A percentile compares a stretch with the other conserved stretches of the same genome.
These are phyloP conservation scores for Drosophila limbata DNA, from an alignment of 2,888 invertebrate species.

Conservation along the genomic window DNA sequence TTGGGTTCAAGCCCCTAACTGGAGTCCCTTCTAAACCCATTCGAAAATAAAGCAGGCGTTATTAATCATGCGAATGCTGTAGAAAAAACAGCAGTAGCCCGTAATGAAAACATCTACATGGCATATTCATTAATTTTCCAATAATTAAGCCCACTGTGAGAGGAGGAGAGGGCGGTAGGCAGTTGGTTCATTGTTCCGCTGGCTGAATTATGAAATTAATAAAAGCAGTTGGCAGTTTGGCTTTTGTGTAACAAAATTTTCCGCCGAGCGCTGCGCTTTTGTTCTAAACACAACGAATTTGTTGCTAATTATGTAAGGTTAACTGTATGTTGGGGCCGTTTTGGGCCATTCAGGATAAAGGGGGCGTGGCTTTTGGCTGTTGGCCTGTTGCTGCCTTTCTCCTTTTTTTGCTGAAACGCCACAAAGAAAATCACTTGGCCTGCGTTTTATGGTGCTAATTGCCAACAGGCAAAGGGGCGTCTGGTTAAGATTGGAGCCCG, in stretches of 20 bases:
- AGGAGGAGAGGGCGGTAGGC: background rate
- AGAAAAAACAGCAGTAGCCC: conserved; percentile 14
- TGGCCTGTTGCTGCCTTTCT: conserved; percentile 12
- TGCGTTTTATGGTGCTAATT: conserved; percentile 78
- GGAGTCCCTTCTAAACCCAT: background rate
- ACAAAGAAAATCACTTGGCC: conserved; percentile 66
- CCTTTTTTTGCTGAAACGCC: conserved; percentile 41
- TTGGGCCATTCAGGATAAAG: background rate
- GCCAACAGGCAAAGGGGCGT: conserved; percentile 45
- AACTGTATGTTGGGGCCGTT: conserved; percentile 46
- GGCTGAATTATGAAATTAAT: conserved; percentile 80
- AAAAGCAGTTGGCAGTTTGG: conserved; percentile 67
- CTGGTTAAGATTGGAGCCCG: conserved; percentile 22
- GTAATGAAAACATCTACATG: conserved; percentile 69
- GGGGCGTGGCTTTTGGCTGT: conserved; percentile 34
- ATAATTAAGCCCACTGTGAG: conserved; percentile 65
- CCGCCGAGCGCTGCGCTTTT: conserved; percentile 70
- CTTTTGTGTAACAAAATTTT: conserved; percentile 39
- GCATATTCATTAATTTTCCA: conserved; percentile 80
- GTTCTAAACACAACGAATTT: conserved; percentile 77
- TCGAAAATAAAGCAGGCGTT: conserved; percentile 12
- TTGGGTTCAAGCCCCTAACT: conserved; percentile 2
- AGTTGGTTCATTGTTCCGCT: conserved; percentile 45
- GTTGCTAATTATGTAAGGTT: conserved; percentile 78
- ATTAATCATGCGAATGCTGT: conserved; percentile 57